Evolutionary conservation across 2,113 vertebrate species (phyloP).

Genomic region (Theristicus caerulescens): DNA sequence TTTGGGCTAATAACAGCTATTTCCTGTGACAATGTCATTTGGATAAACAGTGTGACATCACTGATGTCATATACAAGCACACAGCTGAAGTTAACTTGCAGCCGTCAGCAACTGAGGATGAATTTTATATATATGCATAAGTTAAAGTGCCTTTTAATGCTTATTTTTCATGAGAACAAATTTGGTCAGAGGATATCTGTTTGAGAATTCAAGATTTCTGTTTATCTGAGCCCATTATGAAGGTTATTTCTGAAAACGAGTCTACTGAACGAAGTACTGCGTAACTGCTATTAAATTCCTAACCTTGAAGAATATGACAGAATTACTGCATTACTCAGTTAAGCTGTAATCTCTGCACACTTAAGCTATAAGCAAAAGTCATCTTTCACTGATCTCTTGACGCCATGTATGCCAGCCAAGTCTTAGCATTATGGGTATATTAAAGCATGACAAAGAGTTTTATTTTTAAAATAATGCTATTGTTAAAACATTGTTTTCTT

Average conservation of each 20-base stretch:
- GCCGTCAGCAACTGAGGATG: neutral
- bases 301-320: neutral
- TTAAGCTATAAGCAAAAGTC: neutral
- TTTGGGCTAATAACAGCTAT: neutral
- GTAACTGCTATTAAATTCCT: neutral
- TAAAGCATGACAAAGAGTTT: neutral
- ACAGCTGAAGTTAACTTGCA: neutral
- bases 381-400: neutral
- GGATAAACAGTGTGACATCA: neutral
- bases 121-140: neutral
- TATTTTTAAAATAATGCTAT: neutral
- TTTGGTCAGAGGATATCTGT: neutral
- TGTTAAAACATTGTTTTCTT: neutral
- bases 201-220: neutral
- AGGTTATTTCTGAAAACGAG: neutral
- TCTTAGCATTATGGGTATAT: neutral
- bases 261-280: neutral
- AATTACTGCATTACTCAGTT: neutral
- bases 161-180: neutral
- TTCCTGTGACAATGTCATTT: constrained; percentile 11
- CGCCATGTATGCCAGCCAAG: neutral
- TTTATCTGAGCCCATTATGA: neutral
- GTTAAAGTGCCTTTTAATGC: neutral
- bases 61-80: neutral
- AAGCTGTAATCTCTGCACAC: neutral